A percentile compares a stretch with the other conserved stretches of the same genome.
Conservation (phyloP, 2,888 invertebrate genomes). For the Spodoptera littoralis region DNA sequence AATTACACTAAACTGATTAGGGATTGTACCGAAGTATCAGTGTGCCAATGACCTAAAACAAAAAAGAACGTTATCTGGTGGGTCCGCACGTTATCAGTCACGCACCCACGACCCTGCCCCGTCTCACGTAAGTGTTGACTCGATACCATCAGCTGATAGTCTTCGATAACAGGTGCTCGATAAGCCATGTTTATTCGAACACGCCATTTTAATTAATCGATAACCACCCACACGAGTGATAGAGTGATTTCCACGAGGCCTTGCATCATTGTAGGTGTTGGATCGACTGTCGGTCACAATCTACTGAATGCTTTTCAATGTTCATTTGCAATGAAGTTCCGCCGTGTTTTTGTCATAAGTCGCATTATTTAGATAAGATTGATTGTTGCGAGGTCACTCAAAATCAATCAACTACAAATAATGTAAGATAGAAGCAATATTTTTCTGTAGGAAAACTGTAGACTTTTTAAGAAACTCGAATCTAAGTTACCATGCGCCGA, state of each 20-base stretch:
- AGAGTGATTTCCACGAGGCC: background rate
- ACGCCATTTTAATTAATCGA: constrained; percentile 10
- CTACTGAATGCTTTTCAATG: no score
- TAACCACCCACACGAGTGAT: constrained; percentile 3
- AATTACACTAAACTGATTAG: background rate
- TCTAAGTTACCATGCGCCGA: no score
- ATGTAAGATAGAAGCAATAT: no score
- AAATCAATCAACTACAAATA: no score
- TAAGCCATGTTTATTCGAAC: constrained; percentile 14
- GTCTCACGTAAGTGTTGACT: constrained; percentile 24
- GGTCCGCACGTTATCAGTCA: constrained; percentile 28
- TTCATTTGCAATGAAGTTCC: no score
- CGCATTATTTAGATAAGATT: no score
- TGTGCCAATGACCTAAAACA: constrained; percentile 17
- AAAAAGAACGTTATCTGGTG: constrained; percentile 17
- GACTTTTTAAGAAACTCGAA: no score
- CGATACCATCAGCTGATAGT: constrained; percentile 34
- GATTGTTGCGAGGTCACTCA: no score
- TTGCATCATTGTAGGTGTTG: no score
- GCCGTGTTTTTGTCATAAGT: no score
- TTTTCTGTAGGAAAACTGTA: no score
- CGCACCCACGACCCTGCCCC: constrained; percentile 8
- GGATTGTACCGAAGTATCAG: constrained; percentile 8
- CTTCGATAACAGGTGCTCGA: constrained; percentile 38
- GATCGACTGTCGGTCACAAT: no score